Conservation (phyloP, 2,888 invertebrate genomes). For the Xestia ashworthii region DNA sequence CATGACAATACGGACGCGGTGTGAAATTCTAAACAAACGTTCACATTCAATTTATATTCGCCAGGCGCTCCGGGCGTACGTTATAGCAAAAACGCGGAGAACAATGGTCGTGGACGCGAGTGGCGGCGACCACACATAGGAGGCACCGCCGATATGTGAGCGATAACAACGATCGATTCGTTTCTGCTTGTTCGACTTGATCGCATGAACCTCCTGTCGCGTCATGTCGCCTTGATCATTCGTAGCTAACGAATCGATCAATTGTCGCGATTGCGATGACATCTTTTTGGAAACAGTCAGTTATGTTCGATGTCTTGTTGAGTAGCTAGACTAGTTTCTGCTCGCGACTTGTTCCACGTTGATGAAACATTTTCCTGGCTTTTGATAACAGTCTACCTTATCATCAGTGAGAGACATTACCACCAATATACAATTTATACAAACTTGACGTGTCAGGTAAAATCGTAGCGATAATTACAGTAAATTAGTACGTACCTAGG, state of each 20-base stretch:
- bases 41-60: slow-evolving; percentile 82
- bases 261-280: slow-evolving; percentile 62
- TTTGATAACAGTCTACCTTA: neutral
- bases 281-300: slow-evolving; percentile 17
- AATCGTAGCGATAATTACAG: no score
- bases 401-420: neutral
- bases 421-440: neutral
- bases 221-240: slow-evolving; percentile 78
- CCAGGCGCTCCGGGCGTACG: slow-evolving; percentile 72
- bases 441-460: neutral
- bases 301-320: neutral
- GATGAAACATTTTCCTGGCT: neutral
- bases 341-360: neutral
- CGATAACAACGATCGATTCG: slow-evolving; percentile 83
- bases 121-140: slow-evolving; percentile 68
- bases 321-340: neutral
- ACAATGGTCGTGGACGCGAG: slow-evolving; percentile 71
- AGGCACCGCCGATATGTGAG: slow-evolving; percentile 67
- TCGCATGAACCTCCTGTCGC: slow-evolving; percentile 71
- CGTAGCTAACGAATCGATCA: slow-evolving; percentile 78
- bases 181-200: slow-evolving; percentile 64
- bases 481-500: no score
- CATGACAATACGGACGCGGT: slow-evolving; percentile 71
- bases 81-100: slow-evolving; percentile 72
- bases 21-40: slow-evolving; percentile 81